A percentile compares a stretch with the other conserved stretches of the same genome.
Evolutionary conservation across 2,797 vertebrate genomes (phyloP).

Genomic region (Tarsius wallacei): DNA sequence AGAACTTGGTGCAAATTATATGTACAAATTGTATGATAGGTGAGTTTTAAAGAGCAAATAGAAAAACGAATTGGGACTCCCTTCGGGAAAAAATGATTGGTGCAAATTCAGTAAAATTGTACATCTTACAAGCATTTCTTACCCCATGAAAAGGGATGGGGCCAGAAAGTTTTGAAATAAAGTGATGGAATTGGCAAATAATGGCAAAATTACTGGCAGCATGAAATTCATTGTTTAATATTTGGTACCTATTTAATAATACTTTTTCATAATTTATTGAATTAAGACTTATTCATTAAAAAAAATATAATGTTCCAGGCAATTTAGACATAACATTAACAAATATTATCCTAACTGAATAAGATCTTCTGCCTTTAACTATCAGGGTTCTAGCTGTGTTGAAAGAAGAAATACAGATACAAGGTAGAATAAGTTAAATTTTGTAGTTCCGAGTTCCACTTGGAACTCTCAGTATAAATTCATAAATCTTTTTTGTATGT

Average conservation of each 20-base stretch:
- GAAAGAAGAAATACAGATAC: not conserved
- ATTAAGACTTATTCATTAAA: not conserved
- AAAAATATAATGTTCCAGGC: not conserved
- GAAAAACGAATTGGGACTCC: not conserved
- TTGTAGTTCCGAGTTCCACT: not conserved
- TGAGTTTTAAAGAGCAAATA: not conserved
- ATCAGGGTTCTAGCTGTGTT: not conserved
- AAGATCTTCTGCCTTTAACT: not conserved
- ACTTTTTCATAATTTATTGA: not conserved
- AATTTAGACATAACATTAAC: not conserved
- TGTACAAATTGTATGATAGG: not conserved
- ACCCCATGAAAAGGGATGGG: accelerated
- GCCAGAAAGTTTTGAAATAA: not conserved
- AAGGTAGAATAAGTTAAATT: not conserved
- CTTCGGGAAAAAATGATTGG: not conserved
- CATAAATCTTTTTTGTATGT: not conserved
- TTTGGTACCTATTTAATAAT: not conserved
- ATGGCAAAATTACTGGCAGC: not conserved
- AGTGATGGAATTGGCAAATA: not conserved
- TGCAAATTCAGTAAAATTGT: not conserved
- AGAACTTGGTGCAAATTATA: not conserved
- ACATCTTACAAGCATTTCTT: not conserved
- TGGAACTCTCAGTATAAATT: not conserved
- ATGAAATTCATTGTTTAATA: not conserved
- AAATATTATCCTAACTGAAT: not conserved